phyloP scores from a whole-genome alignment of 2,888 invertebrate genomes.

The Carpatolechia fugitivella region DNA sequence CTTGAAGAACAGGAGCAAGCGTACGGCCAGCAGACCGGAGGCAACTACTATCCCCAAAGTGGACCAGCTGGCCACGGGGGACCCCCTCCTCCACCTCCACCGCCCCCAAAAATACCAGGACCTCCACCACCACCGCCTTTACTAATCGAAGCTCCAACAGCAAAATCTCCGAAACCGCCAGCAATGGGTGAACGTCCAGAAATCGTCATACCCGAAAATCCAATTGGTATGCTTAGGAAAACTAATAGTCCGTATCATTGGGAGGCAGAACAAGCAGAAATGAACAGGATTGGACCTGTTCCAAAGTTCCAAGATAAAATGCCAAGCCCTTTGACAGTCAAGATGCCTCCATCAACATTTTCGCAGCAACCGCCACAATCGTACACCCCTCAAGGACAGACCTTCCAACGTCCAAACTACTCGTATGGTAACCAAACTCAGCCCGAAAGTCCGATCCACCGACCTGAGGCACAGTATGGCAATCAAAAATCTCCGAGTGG shows the following conservation, averaged over 20 bases:
- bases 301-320: conserved; percentile 71
- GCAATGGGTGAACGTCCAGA: conserved; percentile 82
- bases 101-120: conserved; percentile 65
- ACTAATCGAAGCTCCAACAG: conserved; percentile 72
- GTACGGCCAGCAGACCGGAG: conserved; percentile 42
- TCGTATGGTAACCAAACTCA: conserved; percentile 50
- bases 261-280: conserved; percentile 80
- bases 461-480: conserved; percentile 72
- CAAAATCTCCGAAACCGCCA: conserved; percentile 74
- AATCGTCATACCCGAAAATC: conserved; percentile 86
- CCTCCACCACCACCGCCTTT: conserved; percentile 82
- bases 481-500: conserved; percentile 57
- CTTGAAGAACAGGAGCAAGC: conserved; percentile 77
- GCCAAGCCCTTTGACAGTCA: conserved; percentile 70
- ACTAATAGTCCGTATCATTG: conserved; percentile 84
- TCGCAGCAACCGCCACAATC: conserved; percentile 66
- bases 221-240: conserved; percentile 84
- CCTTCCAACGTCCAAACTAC: conserved; percentile 44
- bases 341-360: conserved; percentile 60
- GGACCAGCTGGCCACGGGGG: conserved; percentile 30
- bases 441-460: conserved; percentile 69
- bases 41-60: conserved; percentile 54
- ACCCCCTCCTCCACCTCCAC: conserved; percentile 65
- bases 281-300: conserved; percentile 68
- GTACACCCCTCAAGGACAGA: conserved; percentile 53